Conservation (phyloP, 2,888 invertebrate species). For the Sabellastarte sp. region DNA sequence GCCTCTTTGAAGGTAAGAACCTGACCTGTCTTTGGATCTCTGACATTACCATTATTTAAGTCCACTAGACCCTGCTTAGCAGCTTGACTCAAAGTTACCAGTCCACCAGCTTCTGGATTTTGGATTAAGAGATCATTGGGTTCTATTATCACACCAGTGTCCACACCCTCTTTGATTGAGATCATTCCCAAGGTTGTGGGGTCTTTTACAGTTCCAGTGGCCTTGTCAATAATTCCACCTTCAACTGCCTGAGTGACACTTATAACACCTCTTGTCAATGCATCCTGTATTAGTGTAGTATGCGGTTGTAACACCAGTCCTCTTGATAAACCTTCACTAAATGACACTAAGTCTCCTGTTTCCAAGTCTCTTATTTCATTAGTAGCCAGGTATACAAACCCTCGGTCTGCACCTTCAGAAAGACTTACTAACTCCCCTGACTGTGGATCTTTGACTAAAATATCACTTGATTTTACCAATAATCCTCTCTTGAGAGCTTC, state of each 20-base stretch:
- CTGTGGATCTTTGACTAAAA: neutral
- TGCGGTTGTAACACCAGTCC: neutral
- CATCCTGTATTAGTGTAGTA: too few species aligned
- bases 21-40: conserved; percentile 68
- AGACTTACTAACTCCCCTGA: neutral
- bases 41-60: conserved; percentile 64
- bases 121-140: too few species aligned
- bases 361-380: neutral
- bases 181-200: neutral
- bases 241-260: too few species aligned
- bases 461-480: neutral
- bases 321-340: neutral
- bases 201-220: neutral
- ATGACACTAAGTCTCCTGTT: neutral
- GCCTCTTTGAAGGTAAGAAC: conserved; percentile 19
- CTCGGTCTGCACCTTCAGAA: neutral
- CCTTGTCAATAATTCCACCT: too few species aligned
- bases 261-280: too few species aligned
- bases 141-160: conserved; percentile 75
- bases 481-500: neutral
- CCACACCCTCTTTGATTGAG: conserved; percentile 69
- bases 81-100: conserved; percentile 78
- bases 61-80: conserved; percentile 77
- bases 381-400: neutral
- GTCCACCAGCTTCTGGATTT: conserved; percentile 4